Evolutionary conservation across 2,113 vertebrate genomes (phyloP), one percentile per base, ranked within the genome.

Genomic region (Cacatua alba): DNA sequence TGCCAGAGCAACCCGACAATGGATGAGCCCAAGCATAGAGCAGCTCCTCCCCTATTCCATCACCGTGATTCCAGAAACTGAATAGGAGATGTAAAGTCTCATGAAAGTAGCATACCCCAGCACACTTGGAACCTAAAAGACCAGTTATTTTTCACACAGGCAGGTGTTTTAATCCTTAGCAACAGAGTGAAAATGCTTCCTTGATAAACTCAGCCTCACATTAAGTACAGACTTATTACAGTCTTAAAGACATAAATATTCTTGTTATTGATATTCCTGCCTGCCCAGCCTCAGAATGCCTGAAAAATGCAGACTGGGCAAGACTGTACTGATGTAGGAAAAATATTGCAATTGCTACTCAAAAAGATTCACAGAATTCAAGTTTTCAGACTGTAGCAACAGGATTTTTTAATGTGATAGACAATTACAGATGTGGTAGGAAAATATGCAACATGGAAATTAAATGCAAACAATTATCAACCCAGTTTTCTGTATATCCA

Each of bases 381-480:
- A 74, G 39, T 76, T 84, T 70, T 88, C 37, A 90, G 20, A 64
- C 4, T 52, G 29, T 10, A 78, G 76, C 35, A 88, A 92, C 17
- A 88, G 35, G 15, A 78, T 71, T 88, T 82, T 60, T 88, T 86
- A 33, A 75, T 26, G 28, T 44, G 51, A 78, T 4, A 77, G 60
- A 70, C 74, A 82, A 67, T 84, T 82, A 91, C 16, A 84, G 69
- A 72, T 6, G 4, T 52, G 16, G 29, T 35, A 90, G 39, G 83
- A 93, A 94, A 90, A 92, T 11, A 60, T 1, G 5, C n/a, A 88
- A 71, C 14, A n/a, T 31, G 52, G 92, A 92, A 93, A 94, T 79
- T 76, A 81, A 97, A 91, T 80, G 87, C 74, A 90, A 93, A 92
- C 60, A 69, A 90, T 94, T 88, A 86, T 33, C 80, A 63, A 44